Percentiles rank a stretch among this genome's conserved stretches.
Conservation (phyloP, 1,140 invertebrate species). For the Trachelipus rathkii region DNA sequence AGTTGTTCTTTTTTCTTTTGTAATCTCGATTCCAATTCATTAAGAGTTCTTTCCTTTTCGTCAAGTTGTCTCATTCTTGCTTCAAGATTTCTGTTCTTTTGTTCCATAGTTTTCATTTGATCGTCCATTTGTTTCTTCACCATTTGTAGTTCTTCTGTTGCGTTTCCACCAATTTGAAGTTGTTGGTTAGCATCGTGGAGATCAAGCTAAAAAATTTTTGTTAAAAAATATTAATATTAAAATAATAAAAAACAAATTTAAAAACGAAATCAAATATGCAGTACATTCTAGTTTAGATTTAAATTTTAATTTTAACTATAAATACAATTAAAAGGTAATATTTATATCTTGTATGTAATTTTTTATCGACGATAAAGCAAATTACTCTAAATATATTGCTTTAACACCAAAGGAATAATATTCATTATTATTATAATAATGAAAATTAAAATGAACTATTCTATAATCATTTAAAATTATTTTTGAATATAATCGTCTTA, state of each 20-base stretch:
- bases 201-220: conserved; percentile 59
- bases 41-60: conserved; percentile 62
- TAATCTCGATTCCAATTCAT: conserved; percentile 69
- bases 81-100: conserved; percentile 60
- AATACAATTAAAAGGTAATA: not conserved
- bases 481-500: too few species aligned
- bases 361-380: too few species aligned
- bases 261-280: too few species aligned
- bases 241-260: too few species aligned
- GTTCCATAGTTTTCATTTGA: conserved; percentile 49
- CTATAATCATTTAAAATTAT: too few species aligned
- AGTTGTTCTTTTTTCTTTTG: conserved; percentile 85
- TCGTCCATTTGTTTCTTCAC: conserved; percentile 64
- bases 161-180: conserved; percentile 57
- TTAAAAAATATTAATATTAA: not conserved
- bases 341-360: not conserved
- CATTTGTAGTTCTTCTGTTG: conserved; percentile 60
- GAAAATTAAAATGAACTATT: too few species aligned
- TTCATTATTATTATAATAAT: too few species aligned
- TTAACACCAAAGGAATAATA: too few species aligned
- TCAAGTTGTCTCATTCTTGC: conserved; percentile 58
- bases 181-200: conserved; percentile 74
- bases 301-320: too few species aligned
- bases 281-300: too few species aligned
- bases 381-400: too few species aligned